Conservation (phyloP, 2,888 invertebrate genomes). For the Melanostoma mellinum region DNA sequence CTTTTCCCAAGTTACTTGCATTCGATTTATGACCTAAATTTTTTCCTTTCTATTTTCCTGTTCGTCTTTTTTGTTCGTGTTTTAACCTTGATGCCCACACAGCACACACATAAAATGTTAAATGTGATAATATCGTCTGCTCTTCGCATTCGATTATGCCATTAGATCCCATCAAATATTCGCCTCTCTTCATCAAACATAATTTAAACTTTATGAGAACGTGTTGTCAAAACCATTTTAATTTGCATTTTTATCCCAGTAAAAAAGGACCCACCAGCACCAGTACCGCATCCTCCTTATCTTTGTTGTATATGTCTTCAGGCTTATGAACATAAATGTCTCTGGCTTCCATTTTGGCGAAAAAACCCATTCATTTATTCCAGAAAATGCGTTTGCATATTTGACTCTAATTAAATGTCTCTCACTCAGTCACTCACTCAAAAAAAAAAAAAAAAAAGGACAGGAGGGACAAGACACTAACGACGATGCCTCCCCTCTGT, state of each 20-base stretch:
- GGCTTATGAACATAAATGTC: constrained; percentile 20
- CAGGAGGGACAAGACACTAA: constrained; percentile 10
- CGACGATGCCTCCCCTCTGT: constrained; percentile 3
- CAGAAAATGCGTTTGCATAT: constrained; percentile 62
- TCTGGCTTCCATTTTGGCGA: not conserved
- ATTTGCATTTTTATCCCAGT: constrained; percentile 39
- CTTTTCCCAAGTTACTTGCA: no score
- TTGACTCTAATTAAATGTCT: constrained; percentile 66
- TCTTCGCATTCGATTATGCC: constrained; percentile 9
- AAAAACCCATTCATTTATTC: constrained; percentile 25
- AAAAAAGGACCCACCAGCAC: not conserved
- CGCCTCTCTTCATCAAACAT: constrained; percentile 14
- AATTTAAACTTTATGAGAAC: constrained; percentile 35
- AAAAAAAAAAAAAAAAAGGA: constrained; percentile 2
- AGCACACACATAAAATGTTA: no score
- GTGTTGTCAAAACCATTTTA: constrained; percentile 31
- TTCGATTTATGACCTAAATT: no score
- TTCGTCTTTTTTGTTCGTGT: no score
- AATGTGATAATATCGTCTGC: no score
- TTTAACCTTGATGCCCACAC: no score
- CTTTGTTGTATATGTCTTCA: not conserved
- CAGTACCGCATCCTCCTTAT: not conserved
- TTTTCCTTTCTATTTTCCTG: no score
- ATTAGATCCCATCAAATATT: constrained; percentile 29
- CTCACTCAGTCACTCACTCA: not conserved